These are phyloP conservation scores for Phylloscopus trochilus DNA, from an alignment of 2,113 vertebrate species.

Conservation along the genomic window DNA sequence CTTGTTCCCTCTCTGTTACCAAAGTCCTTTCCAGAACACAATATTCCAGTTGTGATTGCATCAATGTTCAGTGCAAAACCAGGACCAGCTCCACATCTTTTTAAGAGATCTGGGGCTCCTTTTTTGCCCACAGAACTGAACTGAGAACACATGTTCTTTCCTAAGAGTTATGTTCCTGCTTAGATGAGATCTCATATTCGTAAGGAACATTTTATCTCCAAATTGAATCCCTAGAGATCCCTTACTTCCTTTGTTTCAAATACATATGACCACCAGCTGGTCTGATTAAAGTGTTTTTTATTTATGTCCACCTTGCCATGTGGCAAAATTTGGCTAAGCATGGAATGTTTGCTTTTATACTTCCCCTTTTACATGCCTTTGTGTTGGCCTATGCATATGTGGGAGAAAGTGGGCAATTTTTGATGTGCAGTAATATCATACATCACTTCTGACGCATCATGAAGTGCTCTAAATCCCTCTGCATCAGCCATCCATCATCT, in stretches of 20 bases:
- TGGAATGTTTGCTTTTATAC: background rate
- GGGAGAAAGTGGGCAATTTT: background rate
- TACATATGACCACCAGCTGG: slow-evolving; percentile 2
- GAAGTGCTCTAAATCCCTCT: background rate
- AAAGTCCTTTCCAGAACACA: background rate
- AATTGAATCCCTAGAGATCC: background rate
- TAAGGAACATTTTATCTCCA: background rate
- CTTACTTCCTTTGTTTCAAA: slow-evolving; percentile 8
- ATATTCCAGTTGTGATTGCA: background rate
- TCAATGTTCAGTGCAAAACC: background rate
- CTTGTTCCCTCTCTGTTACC: background rate
- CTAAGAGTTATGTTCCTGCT: background rate
- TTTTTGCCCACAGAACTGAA: slow-evolving; percentile 33
- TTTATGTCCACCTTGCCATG: background rate
- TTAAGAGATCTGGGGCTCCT: slow-evolving; percentile 9
- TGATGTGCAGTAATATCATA: background rate
- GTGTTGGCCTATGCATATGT: background rate
- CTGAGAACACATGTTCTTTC: background rate
- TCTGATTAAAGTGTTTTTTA: background rate
- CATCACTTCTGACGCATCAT: background rate
- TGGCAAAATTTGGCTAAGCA: background rate
- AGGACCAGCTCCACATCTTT: background rate
- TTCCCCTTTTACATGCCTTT: background rate
- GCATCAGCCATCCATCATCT: background rate
- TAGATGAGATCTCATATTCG: background rate